These are phyloP conservation scores for Lepus americanus DNA, from an alignment of 2,113 vertebrate genomes.

Conservation along the genomic window DNA sequence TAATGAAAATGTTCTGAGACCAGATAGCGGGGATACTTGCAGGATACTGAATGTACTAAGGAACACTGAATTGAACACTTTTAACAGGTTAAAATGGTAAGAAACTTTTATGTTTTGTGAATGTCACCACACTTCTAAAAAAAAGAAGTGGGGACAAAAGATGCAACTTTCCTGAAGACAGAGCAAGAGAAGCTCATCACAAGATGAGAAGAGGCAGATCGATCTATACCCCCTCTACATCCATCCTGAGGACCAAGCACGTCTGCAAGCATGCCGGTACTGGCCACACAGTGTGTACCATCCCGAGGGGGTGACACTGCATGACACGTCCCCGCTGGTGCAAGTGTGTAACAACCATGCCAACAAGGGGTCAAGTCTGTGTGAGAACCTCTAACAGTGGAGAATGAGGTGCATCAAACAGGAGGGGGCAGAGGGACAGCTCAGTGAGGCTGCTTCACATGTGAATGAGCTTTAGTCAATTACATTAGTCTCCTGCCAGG, in stretches of 20 bases:
- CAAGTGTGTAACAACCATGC: not conserved
- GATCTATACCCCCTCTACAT: not conserved
- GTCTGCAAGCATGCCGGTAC: accelerated
- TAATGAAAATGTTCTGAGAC: not conserved
- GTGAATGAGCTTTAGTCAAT: not conserved
- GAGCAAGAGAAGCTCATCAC: not conserved
- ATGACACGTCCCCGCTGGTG: accelerated
- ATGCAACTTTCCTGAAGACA: not conserved
- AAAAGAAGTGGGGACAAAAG: not conserved
- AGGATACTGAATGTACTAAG: not conserved
- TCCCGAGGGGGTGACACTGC: not conserved
- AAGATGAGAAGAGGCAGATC: not conserved
- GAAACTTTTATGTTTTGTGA: not conserved
- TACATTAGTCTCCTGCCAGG: not conserved
- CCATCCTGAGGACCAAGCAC: not conserved
- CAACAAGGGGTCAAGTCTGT: not conserved
- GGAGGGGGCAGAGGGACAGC: not conserved
- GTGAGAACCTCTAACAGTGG: not conserved
- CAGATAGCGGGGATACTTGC: not conserved
- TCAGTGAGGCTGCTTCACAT: accelerated
- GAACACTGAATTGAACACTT: not conserved
- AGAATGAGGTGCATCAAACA: accelerated
- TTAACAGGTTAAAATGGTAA: not conserved
- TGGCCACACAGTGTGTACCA: not conserved
- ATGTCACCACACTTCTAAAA: not conserved